Percentiles rank a stretch among this genome's conserved stretches.
Evolutionary conservation across 2,797 vertebrate species (phyloP).

Genomic region (Falco naumanni): DNA sequence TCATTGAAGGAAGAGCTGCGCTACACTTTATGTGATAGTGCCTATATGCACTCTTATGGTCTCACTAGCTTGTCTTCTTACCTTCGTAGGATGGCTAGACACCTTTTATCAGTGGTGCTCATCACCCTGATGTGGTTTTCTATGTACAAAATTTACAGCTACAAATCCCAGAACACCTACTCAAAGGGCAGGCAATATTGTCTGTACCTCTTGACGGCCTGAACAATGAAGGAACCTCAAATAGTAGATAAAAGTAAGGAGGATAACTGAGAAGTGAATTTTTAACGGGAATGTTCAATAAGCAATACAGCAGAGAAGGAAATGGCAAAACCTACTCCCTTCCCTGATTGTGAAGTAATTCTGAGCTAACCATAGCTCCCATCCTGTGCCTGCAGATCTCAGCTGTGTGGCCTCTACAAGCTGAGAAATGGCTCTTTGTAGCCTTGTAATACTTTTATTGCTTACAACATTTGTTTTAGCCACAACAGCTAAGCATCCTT

Average conservation of each 20-base stretch:
- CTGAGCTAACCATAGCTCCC: neutral
- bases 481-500: neutral
- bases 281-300: neutral
- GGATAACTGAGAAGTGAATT: neutral
- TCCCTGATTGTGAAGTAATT: neutral
- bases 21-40: neutral
- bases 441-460: constrained; percentile 13
- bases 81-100: neutral
- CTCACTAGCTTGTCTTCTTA: neutral
- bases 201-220: neutral
- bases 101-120: accelerated
- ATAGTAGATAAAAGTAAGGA: neutral
- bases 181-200: neutral
- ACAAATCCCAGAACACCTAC: neutral
- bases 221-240: neutral
- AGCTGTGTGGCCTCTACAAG: neutral
- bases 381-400: neutral
- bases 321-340: neutral
- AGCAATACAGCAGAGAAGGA: neutral
- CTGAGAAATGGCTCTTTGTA: constrained; percentile 7
- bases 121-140: neutral
- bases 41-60: neutral
- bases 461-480: constrained; percentile 27
- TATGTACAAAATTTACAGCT: neutral
- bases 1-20: neutral